Evolutionary conservation across 2,113 vertebrate species (phyloP).

Genomic region (Sula dactylatra): DNA sequence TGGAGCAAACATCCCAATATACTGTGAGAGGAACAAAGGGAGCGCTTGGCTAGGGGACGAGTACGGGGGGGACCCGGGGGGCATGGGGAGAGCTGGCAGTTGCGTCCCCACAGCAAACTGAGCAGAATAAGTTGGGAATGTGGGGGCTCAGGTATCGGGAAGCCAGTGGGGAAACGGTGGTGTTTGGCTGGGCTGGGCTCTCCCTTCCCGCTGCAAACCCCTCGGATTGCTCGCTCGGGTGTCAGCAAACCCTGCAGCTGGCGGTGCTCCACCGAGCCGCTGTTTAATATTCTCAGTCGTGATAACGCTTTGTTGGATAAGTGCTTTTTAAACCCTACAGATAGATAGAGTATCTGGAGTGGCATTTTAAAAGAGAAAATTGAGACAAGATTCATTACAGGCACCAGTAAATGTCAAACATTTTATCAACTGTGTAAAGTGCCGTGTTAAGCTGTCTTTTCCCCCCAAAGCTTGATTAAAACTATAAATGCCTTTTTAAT

Average conservation of each 20-base stretch:
- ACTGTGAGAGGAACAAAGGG: neutral
- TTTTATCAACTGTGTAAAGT: slow-evolving; percentile 64
- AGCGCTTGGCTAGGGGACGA: fast-evolving
- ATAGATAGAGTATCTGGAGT: slow-evolving; percentile 62
- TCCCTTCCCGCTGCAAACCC: neutral
- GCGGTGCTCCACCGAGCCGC: neutral
- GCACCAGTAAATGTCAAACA: slow-evolving; percentile 73
- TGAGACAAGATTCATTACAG: slow-evolving; percentile 60
- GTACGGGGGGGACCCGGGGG: fast-evolving
- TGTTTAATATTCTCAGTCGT: neutral
- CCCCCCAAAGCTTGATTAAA: slow-evolving; percentile 68
- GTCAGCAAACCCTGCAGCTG: neutral
- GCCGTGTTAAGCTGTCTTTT: slow-evolving; percentile 50
- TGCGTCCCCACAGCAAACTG: neutral
- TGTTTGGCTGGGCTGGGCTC: neutral
- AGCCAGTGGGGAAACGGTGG: neutral
- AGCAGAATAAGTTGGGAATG: neutral
- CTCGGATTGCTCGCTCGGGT: fast-evolving
- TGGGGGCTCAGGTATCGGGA: neutral
- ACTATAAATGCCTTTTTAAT: slow-evolving; percentile 61
- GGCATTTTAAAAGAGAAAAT: slow-evolving; percentile 69
- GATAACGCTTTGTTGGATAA: slow-evolving; percentile 55
- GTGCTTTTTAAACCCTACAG: slow-evolving; percentile 61
- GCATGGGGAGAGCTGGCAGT: neutral
- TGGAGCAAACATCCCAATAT: neutral